phyloP scores from a whole-genome alignment of 2,888 invertebrate species.

The Zele albiditarsus region DNA sequence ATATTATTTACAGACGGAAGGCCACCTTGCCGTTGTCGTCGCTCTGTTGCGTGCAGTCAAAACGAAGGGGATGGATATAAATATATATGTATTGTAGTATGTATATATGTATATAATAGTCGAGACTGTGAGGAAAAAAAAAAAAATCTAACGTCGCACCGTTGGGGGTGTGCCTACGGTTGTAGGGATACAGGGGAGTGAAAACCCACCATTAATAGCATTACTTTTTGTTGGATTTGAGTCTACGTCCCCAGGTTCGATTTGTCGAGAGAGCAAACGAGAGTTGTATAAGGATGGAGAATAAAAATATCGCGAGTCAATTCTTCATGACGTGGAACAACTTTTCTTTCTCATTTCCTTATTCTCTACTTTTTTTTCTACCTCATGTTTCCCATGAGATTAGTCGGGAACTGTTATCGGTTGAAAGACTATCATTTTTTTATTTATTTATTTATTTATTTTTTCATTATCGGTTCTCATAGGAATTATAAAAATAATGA shows the following conservation, averaged over 20 bases:
- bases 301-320: slow-evolving; percentile 8
- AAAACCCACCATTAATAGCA: slow-evolving; percentile 47
- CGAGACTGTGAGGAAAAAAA: slow-evolving; percentile 20
- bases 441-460: slow-evolving; percentile 34
- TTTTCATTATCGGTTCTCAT: too few relatives aligned
- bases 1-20: slow-evolving; percentile 37
- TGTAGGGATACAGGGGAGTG: slow-evolving; percentile 23
- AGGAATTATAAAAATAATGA: too few relatives aligned
- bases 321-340: slow-evolving; percentile 8
- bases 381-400: slow-evolving; percentile 56
- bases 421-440: neutral
- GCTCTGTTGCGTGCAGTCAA: slow-evolving; percentile 32
- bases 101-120: slow-evolving; percentile 7
- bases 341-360: slow-evolving; percentile 18
- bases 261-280: slow-evolving; percentile 15
- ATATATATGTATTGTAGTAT: slow-evolving; percentile 2
- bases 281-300: neutral
- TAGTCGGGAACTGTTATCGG: slow-evolving; percentile 37
- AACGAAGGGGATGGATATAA: slow-evolving; percentile 28
- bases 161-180: slow-evolving; percentile 30
- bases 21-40: slow-evolving; percentile 19
- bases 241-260: slow-evolving; percentile 33
- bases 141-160: slow-evolving; percentile 31
- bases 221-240: slow-evolving; percentile 46
- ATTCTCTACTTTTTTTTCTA: neutral